Percentiles rank a stretch among this genome's conserved stretches.
Conservation (phyloP, 2,888 invertebrate species). For the Caenorhabditis sp. region DNA sequence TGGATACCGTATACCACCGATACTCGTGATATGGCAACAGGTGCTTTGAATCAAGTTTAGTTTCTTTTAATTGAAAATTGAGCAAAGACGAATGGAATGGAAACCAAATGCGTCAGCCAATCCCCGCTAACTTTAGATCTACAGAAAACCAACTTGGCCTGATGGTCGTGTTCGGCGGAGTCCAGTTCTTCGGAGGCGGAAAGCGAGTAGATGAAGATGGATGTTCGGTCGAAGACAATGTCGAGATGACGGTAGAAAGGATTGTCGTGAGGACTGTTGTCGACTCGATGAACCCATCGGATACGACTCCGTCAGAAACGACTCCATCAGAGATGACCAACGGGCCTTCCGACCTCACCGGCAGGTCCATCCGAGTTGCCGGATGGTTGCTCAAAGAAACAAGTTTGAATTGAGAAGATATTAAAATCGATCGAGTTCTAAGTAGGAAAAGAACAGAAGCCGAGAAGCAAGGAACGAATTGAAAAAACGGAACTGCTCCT, state of each 20-base stretch:
- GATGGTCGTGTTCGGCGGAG: slow-evolving; percentile 46
- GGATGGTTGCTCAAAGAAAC: neutral
- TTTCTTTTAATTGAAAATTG: neutral
- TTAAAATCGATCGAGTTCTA: too few relatives aligned
- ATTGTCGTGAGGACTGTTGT: slow-evolving; percentile 42
- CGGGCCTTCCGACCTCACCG: slow-evolving; percentile 39
- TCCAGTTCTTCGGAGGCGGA: slow-evolving; percentile 56
- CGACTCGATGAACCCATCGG: slow-evolving; percentile 31
- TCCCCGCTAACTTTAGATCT: neutral
- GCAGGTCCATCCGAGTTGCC: slow-evolving; percentile 10
- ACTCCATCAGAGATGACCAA: slow-evolving; percentile 8
- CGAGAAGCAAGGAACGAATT: too few relatives aligned
- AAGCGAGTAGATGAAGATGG: slow-evolving; percentile 27
- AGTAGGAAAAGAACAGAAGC: too few relatives aligned
- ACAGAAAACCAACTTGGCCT: slow-evolving; percentile 37
- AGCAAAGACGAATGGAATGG: slow-evolving; percentile 17
- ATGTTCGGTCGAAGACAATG: slow-evolving; percentile 8
- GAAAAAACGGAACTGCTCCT: neutral
- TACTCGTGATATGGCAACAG: neutral
- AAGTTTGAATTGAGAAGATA: neutral
- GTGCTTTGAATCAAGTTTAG: slow-evolving; percentile 4
- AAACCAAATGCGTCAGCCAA: neutral
- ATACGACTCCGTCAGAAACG: slow-evolving; percentile 35
- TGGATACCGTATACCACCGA: slow-evolving; percentile 20
- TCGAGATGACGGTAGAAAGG: slow-evolving; percentile 41